Base-by-base conservation (phyloP, 2,797 vertebrate species). In the Arrhamphus sclerolepis region DNA sequence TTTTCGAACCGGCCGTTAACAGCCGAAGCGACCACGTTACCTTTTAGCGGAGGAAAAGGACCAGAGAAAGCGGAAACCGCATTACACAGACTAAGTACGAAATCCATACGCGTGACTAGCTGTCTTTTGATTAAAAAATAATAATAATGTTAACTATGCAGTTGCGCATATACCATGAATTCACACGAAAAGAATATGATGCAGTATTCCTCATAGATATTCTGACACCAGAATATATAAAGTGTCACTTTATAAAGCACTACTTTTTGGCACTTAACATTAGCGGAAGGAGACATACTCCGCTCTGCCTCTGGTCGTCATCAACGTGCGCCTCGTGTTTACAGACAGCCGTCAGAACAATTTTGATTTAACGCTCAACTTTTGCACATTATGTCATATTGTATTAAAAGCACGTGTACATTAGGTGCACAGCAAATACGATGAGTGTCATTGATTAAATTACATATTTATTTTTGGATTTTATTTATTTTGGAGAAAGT, bases 41-140 rank as follows among this genome's bases (percentile, higher is more conserved):
- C 93, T 93, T 92, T 81, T 80, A 81, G 85, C 89, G 78, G 75
- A 84, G 87, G 88, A 91, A 93, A 82, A 91, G 92, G 83, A 86
- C 72, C 49, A 47, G 84, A 83, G 86, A 92, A 84, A 72, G 65
- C 89, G 82, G 87, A 92, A 91, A 47, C 80, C 84, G 75, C 31
- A 54, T 87, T 77, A 91, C 88, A 62, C 22, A 17, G 24, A 40
- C 39, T 63, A 26, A 75, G 41, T 53, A 26, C 65, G 22, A 87
- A 56, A 90, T 93, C 70, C 56, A 0, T 91, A 39, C 88, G 90
- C 73, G 0, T 0, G 1, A 0, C 18, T 1, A 5, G 0, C 2
- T 1, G 2, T 2, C 1, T 5, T 6, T 56, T 57, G 38, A 17
- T 2, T n/a, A n/a, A n/a, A 7, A 46, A 7, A 0, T 0, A 24